These are phyloP conservation scores for Corythaixoides concolor DNA, from an alignment of 2,113 vertebrate species.

Conservation along the genomic window DNA sequence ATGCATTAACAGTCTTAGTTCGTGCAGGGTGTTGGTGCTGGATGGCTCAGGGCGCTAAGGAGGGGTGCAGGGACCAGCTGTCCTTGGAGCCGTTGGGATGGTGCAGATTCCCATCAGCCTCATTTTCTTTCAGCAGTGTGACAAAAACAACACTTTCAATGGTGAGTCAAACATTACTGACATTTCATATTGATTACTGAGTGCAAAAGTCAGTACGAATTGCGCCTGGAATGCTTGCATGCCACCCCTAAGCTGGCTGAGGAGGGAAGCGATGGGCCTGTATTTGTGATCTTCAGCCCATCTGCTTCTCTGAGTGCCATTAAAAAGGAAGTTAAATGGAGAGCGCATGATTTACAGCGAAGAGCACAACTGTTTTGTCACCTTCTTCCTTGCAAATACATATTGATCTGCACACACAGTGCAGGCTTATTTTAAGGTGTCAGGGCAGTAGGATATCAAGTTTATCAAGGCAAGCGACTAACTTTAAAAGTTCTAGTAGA, in stretches of 20 bases:
- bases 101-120: background rate
- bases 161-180: background rate
- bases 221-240: background rate
- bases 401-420: background rate
- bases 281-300: background rate
- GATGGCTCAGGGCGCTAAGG: background rate
- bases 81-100: background rate
- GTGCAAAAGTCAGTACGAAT: background rate
- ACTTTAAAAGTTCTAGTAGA: background rate
- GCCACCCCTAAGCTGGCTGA: background rate
- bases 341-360: background rate
- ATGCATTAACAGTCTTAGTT: background rate
- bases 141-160: background rate
- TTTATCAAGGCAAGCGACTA: background rate
- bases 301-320: background rate
- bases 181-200: background rate
- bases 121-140: background rate
- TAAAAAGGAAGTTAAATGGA: background rate
- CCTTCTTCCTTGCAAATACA: background rate
- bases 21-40: background rate
- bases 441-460: background rate
- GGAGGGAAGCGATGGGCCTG: background rate
- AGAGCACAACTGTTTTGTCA: background rate
- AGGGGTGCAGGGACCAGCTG: background rate
- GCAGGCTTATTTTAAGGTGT: background rate